Conservation (phyloP, 2,888 invertebrate genomes). For the Subacronicta megacephala region DNA sequence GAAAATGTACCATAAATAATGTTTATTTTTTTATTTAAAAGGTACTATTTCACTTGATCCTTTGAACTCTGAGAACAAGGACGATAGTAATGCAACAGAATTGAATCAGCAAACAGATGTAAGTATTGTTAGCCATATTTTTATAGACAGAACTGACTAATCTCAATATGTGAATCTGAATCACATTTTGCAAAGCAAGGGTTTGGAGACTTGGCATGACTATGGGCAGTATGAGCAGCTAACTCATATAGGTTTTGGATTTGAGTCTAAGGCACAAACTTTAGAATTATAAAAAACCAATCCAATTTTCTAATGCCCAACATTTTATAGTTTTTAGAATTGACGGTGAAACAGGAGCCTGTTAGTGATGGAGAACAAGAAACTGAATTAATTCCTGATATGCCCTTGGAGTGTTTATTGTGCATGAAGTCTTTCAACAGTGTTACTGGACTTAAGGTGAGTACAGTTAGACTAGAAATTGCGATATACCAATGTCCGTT, state of each 20-base stretch:
- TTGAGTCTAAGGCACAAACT: too few species aligned
- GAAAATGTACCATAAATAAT: too few species aligned
- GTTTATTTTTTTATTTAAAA: slow-evolving; percentile 16
- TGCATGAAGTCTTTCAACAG: slow-evolving; percentile 75
- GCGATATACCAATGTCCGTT: too few species aligned
- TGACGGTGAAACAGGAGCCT: slow-evolving; percentile 74
- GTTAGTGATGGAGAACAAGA: slow-evolving; percentile 70
- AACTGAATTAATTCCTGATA: slow-evolving; percentile 59
- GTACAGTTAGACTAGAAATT: neutral
- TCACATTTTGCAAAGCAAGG: too few species aligned
- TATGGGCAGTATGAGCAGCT: too few species aligned
- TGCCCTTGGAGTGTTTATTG: slow-evolving; percentile 78
- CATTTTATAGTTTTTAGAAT: slow-evolving; percentile 58
- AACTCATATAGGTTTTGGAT: too few species aligned
- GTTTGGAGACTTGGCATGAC: too few species aligned
- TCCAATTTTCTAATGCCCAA: too few species aligned
- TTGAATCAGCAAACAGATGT: slow-evolving; percentile 25
- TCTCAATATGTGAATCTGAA: too few species aligned
- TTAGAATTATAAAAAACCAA: too few species aligned
- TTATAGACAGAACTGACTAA: too few species aligned
- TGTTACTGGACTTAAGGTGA: slow-evolving; percentile 81
- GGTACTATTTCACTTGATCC: slow-evolving; percentile 53
- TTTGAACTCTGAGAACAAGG: slow-evolving; percentile 31
- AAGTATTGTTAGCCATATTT: slow-evolving; percentile 7
- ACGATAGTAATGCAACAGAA: slow-evolving; percentile 22